These are phyloP conservation scores for Strigamia crassipes DNA, from an alignment of 2,888 invertebrate genomes.

Conservation along the genomic window DNA sequence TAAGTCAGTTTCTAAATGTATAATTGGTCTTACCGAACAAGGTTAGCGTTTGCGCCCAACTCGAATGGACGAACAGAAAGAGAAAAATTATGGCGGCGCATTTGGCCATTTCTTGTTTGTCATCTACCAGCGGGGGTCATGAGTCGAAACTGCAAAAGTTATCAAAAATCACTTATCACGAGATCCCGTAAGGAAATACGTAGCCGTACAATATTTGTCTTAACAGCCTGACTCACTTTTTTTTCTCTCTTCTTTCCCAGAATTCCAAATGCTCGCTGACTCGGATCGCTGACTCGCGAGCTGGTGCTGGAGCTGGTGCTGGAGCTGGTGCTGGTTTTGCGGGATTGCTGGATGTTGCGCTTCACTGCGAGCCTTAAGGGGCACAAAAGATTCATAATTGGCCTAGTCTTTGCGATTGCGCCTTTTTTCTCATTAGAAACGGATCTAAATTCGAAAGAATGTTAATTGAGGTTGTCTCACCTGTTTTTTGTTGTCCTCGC, in stretches of 20 bases:
- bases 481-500: neutral
- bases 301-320: too few species aligned
- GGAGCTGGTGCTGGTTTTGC: too few species aligned
- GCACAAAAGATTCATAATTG: too few species aligned
- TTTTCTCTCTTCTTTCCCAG: neutral
- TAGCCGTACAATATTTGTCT: too few species aligned
- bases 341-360: too few species aligned
- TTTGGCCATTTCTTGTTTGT: conserved; percentile 21
- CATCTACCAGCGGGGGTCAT: neutral
- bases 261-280: conserved; percentile 1
- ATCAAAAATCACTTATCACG: neutral
- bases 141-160: conserved; percentile 13
- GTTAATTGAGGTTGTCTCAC: neutral
- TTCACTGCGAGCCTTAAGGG: too few species aligned
- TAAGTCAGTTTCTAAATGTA: too few species aligned
- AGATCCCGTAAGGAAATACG: neutral
- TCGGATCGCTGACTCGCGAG: neutral
- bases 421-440: too few species aligned
- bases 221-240: too few species aligned
- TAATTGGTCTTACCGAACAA: neutral
- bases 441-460: too few species aligned
- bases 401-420: too few species aligned
- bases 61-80: neutral
- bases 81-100: neutral
- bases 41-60: neutral